Conservation (phyloP, 1,140 invertebrate species). For the Temnothorax nylanderi region DNA sequence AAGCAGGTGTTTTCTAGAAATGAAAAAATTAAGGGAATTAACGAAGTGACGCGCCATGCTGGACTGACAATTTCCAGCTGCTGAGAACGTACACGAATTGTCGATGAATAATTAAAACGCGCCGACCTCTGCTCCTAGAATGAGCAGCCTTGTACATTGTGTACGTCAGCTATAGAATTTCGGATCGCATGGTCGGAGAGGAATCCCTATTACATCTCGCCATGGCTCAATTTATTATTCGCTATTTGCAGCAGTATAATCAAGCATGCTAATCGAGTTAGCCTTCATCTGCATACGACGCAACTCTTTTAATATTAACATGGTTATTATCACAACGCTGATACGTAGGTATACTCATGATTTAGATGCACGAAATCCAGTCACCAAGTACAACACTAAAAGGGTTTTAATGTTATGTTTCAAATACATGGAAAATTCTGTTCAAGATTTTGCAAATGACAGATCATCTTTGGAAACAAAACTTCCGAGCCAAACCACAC, state of each 20-base stretch:
- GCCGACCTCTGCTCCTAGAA: background rate
- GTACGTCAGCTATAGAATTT: conserved; percentile 54
- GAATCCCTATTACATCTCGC: conserved; percentile 45
- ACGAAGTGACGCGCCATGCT: background rate
- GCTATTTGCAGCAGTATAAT: conserved; percentile 54
- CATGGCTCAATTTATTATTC: conserved; percentile 59
- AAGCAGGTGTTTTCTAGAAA: background rate
- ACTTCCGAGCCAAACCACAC: background rate
- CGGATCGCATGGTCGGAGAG: background rate
- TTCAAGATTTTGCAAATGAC: background rate
- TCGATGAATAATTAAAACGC: conserved; percentile 41
- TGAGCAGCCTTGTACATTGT: conserved; percentile 19
- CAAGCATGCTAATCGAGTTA: conserved; percentile 58
- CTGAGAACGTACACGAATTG: background rate
- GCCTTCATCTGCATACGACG: conserved; percentile 24
- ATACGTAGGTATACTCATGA: background rate
- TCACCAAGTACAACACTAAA: background rate
- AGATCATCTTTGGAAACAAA: background rate
- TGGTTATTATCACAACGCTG: conserved; percentile 4
- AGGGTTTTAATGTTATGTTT: background rate
- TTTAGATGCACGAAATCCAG: background rate
- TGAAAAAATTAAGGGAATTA: background rate
- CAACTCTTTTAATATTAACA: conserved; percentile 23
- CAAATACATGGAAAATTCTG: background rate
- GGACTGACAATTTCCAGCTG: background rate